These are phyloP conservation scores for Heterocephalus glaber DNA, from an alignment of 2,113 vertebrate species.

Conservation along the genomic window DNA sequence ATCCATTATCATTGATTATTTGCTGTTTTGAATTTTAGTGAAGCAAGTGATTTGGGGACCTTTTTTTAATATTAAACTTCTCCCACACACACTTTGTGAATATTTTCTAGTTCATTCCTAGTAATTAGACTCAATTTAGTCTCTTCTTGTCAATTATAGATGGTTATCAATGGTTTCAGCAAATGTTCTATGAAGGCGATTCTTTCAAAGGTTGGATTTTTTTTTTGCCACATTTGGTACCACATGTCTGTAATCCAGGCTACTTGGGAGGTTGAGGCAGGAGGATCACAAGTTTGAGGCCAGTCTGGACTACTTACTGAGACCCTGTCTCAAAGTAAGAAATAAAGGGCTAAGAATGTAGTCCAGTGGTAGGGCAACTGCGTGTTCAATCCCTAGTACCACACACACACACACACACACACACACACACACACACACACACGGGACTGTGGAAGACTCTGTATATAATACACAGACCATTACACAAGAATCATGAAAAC, in stretches of 20 bases:
- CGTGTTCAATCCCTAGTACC: background rate
- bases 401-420: background rate
- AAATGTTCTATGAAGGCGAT: background rate
- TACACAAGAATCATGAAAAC: background rate
- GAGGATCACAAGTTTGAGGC: background rate
- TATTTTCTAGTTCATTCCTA: conserved; percentile 45
- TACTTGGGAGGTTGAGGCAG: background rate
- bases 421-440: background rate
- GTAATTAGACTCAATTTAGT: background rate
- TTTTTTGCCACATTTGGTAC: background rate
- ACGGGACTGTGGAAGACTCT: background rate
- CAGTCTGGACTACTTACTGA: background rate
- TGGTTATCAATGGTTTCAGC: background rate
- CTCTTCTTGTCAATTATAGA: conserved; percentile 27
- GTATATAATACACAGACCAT: background rate
- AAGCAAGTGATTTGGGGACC: conserved; percentile 23
- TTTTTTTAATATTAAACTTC: conserved; percentile 15
- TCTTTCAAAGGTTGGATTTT: background rate
- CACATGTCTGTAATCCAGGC: background rate
- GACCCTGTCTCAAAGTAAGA: background rate
- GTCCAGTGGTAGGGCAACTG: background rate
- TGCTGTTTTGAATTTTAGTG: conserved; percentile 39
- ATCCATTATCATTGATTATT: conserved; percentile 48
- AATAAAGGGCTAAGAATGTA: background rate
- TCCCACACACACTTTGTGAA: background rate